Base-by-base conservation (phyloP, 2,113 vertebrate genomes). In the Hippopotamus amphibius region DNA sequence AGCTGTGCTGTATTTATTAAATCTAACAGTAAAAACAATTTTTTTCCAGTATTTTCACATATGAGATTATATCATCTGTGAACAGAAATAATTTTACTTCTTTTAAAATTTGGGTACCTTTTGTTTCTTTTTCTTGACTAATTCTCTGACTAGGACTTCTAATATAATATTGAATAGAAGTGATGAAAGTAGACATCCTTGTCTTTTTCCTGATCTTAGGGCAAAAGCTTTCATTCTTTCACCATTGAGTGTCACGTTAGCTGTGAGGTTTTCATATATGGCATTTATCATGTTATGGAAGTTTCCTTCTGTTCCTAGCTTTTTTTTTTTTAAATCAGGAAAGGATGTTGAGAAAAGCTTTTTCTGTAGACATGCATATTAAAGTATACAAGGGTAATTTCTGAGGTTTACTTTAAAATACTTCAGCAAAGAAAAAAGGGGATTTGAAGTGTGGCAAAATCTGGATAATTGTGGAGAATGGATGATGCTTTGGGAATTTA, bases 121-220 rank as follows among this genome's bases (percentile, higher is more conserved):
- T 92, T 69, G 14, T 69, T 92, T 80, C 33, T 76, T 66, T 95
- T 93, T 43, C 53, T 79, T 77, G 68, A 61, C 22, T 92, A 59
- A 61, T 65, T 33, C 6, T 55, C 26, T 79, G 50, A 3, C 33
- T 81, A 77, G 46, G 68, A 84, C 33, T 84, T 76, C 10, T 77
- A 76, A 37, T 55, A 74, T 15, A 72, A 3, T 84, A 7, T 88
- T 87, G 48, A 65, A 11, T 72, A 68, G 24, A 66, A 80, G 63
- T 81, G 24, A 7, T 88, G 9, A 66, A 50, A 61, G 66, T 53
- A 13, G 68, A 71, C 16, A 7, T 88, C 57, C 9, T 43, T 41
- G 28, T 26, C 69, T 87, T 79, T 66, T 88, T 43, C 37, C 41
- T 77, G 17, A 59, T 71, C 7, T 71, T 84, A 88, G 17, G 37